Evolutionary conservation across 2,888 invertebrate species (phyloP), one percentile per base, ranked within the genome.

Genomic region (Globia sparganii): DNA sequence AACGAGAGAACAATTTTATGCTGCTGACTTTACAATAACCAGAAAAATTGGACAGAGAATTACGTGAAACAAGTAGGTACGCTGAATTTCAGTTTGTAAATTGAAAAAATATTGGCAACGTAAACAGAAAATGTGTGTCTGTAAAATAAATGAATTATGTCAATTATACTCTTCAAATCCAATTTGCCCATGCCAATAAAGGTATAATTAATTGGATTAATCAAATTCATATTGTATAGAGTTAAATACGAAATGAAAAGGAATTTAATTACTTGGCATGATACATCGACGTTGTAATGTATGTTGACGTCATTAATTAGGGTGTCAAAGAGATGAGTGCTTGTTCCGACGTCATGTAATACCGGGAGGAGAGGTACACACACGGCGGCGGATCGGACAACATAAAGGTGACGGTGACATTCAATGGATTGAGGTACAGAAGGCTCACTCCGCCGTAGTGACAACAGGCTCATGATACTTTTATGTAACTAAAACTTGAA

Each of bases 191-290:
- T 40, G 31, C 34, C 62, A 43, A 31, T 72, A 62, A 58, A 43
- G 28, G n/a, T n/a, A 58, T 66, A 53, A 84, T 62, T 72, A 69
- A 84, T 58, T 70, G 25, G 34, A 79, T 73, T 49, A n/a, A 40
- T 84, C 1, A 56, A 53, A 69, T 34, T 65, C 65, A 21, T 62
- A 37, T 59, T 15, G 61, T 66, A n/a, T 59, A 62, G 43, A 37
- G 61, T 70, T 56, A 13, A 62, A 59, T 58, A 43, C 28, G 49
- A 64, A 75, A 81, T 75, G 46, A 49, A 67, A 49, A 67, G 37
- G 21, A 76, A 71, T 67, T 58, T 58, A 62, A 78, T 77, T 56
- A 83, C 37, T 61, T 67, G 2, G n/a, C 53, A 31, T 21, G 31
- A 68, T 15, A 82, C n/a, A 34, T 77, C 11, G 18, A 66, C 28